These are phyloP conservation scores for Vultur gryphus DNA, from an alignment of 2,797 vertebrate species.

Conservation along the genomic window DNA sequence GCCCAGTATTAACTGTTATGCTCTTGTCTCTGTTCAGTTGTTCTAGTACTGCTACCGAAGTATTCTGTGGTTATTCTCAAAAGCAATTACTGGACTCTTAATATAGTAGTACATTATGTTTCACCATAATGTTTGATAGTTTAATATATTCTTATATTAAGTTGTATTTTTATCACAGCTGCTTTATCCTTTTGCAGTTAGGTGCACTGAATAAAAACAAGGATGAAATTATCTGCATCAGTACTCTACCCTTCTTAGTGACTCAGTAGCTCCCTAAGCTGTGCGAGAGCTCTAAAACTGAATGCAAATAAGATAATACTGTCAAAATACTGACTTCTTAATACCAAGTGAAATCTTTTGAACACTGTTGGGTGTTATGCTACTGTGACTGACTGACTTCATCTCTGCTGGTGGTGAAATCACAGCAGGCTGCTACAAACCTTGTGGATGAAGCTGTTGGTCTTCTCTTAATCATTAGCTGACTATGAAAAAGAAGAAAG, in stretches of 20 bases:
- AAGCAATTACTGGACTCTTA: not conserved
- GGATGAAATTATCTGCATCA: not conserved
- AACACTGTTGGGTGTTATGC: not conserved
- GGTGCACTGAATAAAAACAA: not conserved
- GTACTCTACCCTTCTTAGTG: not conserved
- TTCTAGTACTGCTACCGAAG: not conserved
- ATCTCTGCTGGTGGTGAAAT: not conserved
- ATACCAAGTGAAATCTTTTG: not conserved
- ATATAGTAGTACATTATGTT: not conserved
- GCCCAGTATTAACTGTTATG: not conserved
- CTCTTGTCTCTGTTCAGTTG: not conserved
- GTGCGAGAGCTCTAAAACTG: not conserved
- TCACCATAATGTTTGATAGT: not conserved
- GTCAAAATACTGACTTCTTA: not conserved
- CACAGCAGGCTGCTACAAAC: not conserved
- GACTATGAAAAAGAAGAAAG: not conserved
- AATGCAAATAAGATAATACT: not conserved
- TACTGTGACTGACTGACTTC: not conserved
- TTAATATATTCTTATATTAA: not conserved
- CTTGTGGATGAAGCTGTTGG: not conserved
- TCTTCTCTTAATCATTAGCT: not conserved
- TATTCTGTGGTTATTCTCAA: not conserved
- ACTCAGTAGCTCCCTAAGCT: not conserved
- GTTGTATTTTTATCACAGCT: not conserved
- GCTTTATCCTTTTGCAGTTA: not conserved